Conservation (phyloP, 1,140 invertebrate genomes). For the Linepithema humile region DNA sequence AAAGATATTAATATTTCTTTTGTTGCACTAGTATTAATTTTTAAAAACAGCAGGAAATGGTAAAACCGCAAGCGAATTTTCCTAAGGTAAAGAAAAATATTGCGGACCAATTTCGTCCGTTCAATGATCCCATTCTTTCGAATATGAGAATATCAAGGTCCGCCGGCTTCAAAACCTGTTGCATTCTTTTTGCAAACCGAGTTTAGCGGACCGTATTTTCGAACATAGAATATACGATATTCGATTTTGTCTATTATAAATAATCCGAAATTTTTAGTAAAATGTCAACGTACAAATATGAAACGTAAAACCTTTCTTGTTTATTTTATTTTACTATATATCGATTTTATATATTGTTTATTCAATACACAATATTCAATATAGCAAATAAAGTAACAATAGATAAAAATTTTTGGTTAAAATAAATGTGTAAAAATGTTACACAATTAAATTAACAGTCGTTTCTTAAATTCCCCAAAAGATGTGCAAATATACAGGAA, state of each 20-base stretch:
- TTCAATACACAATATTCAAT: neutral
- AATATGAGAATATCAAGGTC: constrained; percentile 22
- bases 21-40: neutral
- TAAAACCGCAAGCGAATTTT: neutral
- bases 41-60: neutral
- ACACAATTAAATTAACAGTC: neutral
- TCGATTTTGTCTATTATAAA: neutral
- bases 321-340: neutral
- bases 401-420: neutral
- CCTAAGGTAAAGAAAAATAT: neutral
- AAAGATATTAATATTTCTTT: neutral
- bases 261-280: neutral
- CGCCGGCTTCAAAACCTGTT: constrained; percentile 7
- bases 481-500: constrained; percentile 1
- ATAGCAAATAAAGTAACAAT: neutral
- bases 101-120: neutral
- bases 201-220: neutral
- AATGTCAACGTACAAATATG: neutral
- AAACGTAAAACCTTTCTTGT: neutral
- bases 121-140: constrained; percentile 33
- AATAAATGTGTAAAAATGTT: neutral
- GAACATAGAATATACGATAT: neutral
- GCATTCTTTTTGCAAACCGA: constrained; percentile 26
- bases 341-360: neutral
- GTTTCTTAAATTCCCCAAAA: neutral